Evolutionary conservation across 2,797 vertebrate genomes (phyloP).

Genomic region (Phrynocephalus vlangalii): DNA sequence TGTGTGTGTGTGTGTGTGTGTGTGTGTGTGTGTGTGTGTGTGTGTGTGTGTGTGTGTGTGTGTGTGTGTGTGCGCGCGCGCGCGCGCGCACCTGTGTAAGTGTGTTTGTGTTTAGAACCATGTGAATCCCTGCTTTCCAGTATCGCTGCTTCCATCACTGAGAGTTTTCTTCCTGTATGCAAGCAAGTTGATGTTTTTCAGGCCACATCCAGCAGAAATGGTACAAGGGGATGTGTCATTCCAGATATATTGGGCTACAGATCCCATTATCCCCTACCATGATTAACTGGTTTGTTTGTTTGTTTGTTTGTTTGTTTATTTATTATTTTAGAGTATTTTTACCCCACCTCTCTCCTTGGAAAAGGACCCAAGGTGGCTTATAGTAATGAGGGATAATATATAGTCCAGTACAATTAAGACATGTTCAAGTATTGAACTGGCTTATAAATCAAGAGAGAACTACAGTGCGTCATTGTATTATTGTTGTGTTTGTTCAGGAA

Average conservation of each 20-base stretch:
- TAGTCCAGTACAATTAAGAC: no score
- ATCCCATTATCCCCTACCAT: not conserved
- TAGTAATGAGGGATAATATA: no score
- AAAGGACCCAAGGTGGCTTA: no score
- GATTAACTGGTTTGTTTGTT: not conserved
- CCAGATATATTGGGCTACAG: not conserved
- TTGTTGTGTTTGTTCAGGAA: not conserved
- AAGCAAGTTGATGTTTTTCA: not conserved
- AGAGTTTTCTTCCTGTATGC: not conserved
- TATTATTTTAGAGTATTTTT: no score
- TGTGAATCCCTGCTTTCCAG: not conserved
- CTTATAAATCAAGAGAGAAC: conserved; percentile 15
- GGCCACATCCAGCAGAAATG: conserved; percentile 1
- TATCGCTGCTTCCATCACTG: conserved; percentile 25
- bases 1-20: not conserved
- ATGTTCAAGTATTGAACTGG: not conserved
- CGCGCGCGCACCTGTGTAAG: rapidly evolving
- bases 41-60: not conserved
- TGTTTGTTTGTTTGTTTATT: no score
- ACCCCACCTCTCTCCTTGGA: no score
- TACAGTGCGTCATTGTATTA: not conserved
- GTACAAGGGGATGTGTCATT: not conserved
- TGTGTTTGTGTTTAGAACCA: not conserved
- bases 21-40: not conserved
- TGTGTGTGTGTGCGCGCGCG: no score